These are phyloP conservation scores for Pachypanchax playfairii DNA, from an alignment of 2,113 vertebrate species.

Conservation along the genomic window DNA sequence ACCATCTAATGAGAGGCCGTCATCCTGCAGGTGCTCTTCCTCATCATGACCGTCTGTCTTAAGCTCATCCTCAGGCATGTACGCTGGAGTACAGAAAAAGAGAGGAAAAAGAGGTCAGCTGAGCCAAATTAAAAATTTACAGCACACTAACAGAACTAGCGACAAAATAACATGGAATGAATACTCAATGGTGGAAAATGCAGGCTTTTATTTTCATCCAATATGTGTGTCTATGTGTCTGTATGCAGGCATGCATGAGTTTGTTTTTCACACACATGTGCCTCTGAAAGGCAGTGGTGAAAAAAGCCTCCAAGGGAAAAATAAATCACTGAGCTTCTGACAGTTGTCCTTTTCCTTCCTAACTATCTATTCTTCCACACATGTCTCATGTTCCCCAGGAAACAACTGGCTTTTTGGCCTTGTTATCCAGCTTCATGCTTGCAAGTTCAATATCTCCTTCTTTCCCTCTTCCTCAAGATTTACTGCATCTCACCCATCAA, in stretches of 20 bases:
- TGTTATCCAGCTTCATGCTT: slow-evolving; percentile 76
- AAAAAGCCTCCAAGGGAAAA: slow-evolving; percentile 75
- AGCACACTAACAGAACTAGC: slow-evolving; percentile 63
- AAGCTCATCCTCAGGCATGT: slow-evolving; percentile 96
- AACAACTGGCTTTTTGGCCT: slow-evolving; percentile 75
- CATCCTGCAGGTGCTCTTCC: slow-evolving; percentile 88
- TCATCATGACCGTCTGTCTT: slow-evolving; percentile 90
- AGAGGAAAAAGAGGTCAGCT: slow-evolving; percentile 69
- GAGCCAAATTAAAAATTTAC: slow-evolving; percentile 73
- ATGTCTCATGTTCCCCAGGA: slow-evolving; percentile 74
- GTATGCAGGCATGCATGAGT: slow-evolving; percentile 57
- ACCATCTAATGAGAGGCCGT: slow-evolving; percentile 89
- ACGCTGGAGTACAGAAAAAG: slow-evolving; percentile 84
- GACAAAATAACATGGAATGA: slow-evolving; percentile 68
- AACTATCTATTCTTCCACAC: slow-evolving; percentile 73
- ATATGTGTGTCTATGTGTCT: slow-evolving; percentile 35
- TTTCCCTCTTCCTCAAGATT: slow-evolving; percentile 40
- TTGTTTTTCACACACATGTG: slow-evolving; percentile 68
- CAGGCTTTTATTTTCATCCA: slow-evolving; percentile 64
- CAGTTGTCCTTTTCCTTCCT: slow-evolving; percentile 77
- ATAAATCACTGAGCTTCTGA: slow-evolving; percentile 75
- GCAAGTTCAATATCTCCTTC: slow-evolving; percentile 41
- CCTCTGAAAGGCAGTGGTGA: slow-evolving; percentile 72
- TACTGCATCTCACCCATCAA: slow-evolving; percentile 53
- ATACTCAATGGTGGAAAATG: slow-evolving; percentile 62